Conservation (phyloP, 2,113 vertebrate species). For the Pseudorhombus dupliciocellatus region DNA sequence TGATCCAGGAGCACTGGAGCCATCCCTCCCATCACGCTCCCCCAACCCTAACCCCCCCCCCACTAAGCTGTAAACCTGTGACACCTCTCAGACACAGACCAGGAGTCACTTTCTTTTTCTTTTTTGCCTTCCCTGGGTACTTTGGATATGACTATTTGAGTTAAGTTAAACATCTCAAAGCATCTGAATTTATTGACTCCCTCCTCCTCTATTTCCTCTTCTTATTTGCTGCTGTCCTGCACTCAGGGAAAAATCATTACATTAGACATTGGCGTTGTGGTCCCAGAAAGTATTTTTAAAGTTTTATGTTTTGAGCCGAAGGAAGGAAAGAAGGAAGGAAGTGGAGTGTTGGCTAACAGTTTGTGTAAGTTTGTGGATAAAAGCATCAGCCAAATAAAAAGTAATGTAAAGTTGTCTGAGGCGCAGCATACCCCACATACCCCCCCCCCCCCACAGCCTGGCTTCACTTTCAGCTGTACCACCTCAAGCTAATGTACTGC, state of each 20-base stretch:
- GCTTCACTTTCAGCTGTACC: slow-evolving; percentile 8
- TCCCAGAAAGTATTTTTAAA: slow-evolving; percentile 62
- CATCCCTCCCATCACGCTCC: slow-evolving; percentile 10
- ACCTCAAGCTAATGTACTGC: slow-evolving; percentile 17
- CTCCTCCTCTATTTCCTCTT: neutral
- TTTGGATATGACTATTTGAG: neutral
- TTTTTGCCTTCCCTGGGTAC: neutral
- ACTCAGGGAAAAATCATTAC: slow-evolving; percentile 33
- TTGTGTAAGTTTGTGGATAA: no score
- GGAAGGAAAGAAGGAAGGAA: neutral
- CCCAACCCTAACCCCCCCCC: slow-evolving; percentile 22
- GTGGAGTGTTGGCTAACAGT: neutral
- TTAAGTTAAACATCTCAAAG: slow-evolving; percentile 4
- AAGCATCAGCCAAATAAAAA: no score
- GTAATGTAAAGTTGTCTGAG: neutral
- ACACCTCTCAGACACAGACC: slow-evolving; percentile 51
- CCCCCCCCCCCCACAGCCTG: neutral
- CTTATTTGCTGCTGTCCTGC: neutral
- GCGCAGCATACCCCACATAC: neutral
- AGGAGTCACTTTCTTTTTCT: slow-evolving; percentile 40
- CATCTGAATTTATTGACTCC: neutral
- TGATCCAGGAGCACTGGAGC: slow-evolving; percentile 41
- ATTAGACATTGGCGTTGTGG: slow-evolving; percentile 49
- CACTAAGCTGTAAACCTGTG: slow-evolving; percentile 47
- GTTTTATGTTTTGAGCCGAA: slow-evolving; percentile 6